Percentiles rank a stretch among this genome's conserved stretches.
Evolutionary conservation across 2,113 vertebrate species (phyloP).

Genomic region (Ptychochromis oligacanthus): DNA sequence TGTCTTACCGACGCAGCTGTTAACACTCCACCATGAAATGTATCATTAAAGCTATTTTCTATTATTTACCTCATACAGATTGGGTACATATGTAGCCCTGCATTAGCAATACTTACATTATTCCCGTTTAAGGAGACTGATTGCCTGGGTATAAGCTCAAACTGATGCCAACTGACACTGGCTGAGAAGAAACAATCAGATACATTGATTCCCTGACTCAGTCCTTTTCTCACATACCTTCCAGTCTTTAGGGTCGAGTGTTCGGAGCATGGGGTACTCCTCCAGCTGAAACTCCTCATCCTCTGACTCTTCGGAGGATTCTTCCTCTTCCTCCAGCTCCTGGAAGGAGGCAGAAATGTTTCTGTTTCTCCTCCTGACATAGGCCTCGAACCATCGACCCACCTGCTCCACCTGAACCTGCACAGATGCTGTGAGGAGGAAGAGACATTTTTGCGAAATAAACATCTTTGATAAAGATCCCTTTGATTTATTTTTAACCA

Average conservation of each 20-base stretch:
- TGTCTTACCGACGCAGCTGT: background rate
- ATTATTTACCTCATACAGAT: background rate
- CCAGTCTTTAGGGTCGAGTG: slow-evolving; percentile 99
- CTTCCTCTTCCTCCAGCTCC: slow-evolving; percentile 96
- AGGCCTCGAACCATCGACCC: slow-evolving; percentile 98
- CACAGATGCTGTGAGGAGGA: slow-evolving; percentile 82
- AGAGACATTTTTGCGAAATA: background rate
- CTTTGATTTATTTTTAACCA: background rate
- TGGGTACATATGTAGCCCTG: background rate
- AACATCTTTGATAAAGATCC: background rate
- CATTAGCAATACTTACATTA: background rate
- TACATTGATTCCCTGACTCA: background rate
- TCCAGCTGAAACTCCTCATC: slow-evolving; percentile 95
- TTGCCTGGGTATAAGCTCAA: background rate
- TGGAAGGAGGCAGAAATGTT: slow-evolving; percentile 95
- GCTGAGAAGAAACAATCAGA: background rate
- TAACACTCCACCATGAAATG: background rate
- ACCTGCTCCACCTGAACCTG: slow-evolving; percentile 94
- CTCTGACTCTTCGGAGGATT: slow-evolving; percentile 91
- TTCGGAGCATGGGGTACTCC: slow-evolving; percentile 94
- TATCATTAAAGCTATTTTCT: too few relatives aligned
- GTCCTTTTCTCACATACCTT: slow-evolving; percentile 81
- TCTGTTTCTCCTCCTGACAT: slow-evolving; percentile 91
- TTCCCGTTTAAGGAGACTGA: background rate
- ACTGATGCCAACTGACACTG: background rate